These are phyloP conservation scores for Fabriciana adippe DNA, from an alignment of 2,888 invertebrate genomes.

Conservation along the genomic window DNA sequence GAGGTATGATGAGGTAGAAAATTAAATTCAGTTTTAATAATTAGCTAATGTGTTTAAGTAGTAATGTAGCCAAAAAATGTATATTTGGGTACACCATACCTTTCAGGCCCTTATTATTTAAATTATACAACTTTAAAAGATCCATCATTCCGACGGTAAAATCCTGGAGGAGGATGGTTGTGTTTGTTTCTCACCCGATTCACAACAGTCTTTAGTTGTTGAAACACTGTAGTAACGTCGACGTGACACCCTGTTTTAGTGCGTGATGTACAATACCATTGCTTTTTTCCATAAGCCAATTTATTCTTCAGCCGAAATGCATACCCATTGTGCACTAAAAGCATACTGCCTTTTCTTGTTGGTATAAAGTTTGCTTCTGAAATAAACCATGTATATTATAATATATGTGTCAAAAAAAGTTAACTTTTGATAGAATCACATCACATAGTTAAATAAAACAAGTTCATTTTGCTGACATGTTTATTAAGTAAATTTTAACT, in stretches of 20 bases:
- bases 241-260: constrained; percentile 71
- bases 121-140: constrained; percentile 67
- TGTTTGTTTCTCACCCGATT: constrained; percentile 65
- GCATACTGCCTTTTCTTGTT: constrained; percentile 67
- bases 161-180: constrained; percentile 69
- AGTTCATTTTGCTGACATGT: too few relatives aligned
- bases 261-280: constrained; percentile 73
- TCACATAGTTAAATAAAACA: not conserved
- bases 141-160: constrained; percentile 66
- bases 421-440: not conserved
- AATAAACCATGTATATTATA: constrained; percentile 44
- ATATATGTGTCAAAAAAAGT: constrained; percentile 24
- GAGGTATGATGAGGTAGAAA: constrained; percentile 40
- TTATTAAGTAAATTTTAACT: too few relatives aligned
- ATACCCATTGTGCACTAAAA: constrained; percentile 67
- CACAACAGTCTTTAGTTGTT: constrained; percentile 57
- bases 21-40: constrained; percentile 38
- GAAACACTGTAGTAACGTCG: constrained; percentile 64
- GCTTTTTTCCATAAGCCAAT: constrained; percentile 72
- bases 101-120: not conserved
- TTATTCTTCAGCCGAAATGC: constrained; percentile 73
- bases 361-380: constrained; percentile 72
- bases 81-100: not conserved
- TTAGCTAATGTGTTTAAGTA: too few relatives aligned
- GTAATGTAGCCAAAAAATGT: not conserved